Conservation (phyloP, 92 coral and sea anemone species). For the Desmophyllum pertusum region DNA sequence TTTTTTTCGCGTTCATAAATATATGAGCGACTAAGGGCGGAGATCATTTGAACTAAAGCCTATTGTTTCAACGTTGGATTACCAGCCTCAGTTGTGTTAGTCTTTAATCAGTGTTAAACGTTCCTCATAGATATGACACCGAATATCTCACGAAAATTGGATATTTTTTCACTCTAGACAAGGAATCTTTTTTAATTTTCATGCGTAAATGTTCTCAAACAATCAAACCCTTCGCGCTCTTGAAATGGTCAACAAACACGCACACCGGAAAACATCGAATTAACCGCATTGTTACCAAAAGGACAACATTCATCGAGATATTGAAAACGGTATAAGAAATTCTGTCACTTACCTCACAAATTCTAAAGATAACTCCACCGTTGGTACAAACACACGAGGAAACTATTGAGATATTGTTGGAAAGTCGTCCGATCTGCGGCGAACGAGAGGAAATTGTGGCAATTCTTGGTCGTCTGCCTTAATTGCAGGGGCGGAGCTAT, state of each 20-base stretch:
- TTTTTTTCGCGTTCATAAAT: not conserved
- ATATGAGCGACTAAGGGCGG: not conserved
- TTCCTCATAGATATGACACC: not conserved
- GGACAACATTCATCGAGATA: not conserved
- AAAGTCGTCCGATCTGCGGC: conserved; percentile 29
- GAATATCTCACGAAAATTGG: not conserved
- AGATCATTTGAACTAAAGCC: not conserved
- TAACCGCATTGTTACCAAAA: not conserved
- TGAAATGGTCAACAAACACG: not conserved
- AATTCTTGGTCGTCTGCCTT: conserved; percentile 43
- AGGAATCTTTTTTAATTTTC: not conserved
- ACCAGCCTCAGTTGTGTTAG: not conserved
- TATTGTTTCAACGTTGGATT: not conserved
- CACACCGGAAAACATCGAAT: conserved; percentile 9
- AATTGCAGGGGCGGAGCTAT: conserved; percentile 80
- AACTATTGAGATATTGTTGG: conserved; percentile 1
- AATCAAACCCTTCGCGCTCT: not conserved
- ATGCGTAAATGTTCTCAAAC: not conserved
- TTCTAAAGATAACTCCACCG: conserved; percentile 4
- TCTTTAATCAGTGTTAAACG: not conserved
- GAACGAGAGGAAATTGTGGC: conserved; percentile 38
- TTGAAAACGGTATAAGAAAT: not conserved
- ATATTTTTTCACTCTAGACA: not conserved
- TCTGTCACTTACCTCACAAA: conserved; percentile 35
- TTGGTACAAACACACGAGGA: not conserved